phyloP scores from a whole-genome alignment of 2,797 vertebrate species.

The Selene dorsalis region DNA sequence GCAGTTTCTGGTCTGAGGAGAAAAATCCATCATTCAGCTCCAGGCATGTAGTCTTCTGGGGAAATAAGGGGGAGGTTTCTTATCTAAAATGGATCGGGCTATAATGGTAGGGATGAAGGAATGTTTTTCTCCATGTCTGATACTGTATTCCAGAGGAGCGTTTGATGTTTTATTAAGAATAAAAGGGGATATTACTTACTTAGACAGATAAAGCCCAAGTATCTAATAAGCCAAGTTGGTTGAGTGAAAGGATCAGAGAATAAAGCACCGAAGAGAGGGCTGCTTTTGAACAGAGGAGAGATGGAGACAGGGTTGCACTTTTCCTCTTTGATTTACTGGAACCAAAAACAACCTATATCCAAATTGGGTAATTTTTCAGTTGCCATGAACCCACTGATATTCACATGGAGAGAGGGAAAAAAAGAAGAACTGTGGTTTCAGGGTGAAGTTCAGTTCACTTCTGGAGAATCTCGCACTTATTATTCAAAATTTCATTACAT shows the following conservation, averaged over 20 bases:
- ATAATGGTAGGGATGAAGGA: slow-evolving; percentile 45
- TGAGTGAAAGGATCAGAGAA: slow-evolving; percentile 42
- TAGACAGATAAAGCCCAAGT: slow-evolving; percentile 24
- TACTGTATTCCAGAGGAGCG: slow-evolving; percentile 17
- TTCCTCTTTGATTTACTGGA: slow-evolving; percentile 32
- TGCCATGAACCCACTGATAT: slow-evolving; percentile 12
- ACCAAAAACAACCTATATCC: slow-evolving; percentile 16
- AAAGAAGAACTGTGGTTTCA: not conserved
- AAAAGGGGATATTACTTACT: slow-evolving; percentile 42
- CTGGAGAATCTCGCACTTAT: not conserved
- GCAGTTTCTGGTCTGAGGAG: slow-evolving; percentile 12
- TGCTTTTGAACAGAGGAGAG: slow-evolving; percentile 1
- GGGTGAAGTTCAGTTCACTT: slow-evolving; percentile 14
- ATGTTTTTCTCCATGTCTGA: slow-evolving; percentile 34
- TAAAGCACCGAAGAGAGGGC: not conserved
- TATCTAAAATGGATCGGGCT: slow-evolving; percentile 59
- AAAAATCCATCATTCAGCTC: slow-evolving; percentile 29
- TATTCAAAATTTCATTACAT: not conserved
- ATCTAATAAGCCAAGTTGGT: slow-evolving; percentile 21
- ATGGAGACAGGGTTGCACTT: slow-evolving; percentile 13
- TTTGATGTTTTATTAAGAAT: slow-evolving; percentile 49
- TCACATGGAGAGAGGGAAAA: not conserved
- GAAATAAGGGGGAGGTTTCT: slow-evolving; percentile 27
- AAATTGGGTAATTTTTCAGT: slow-evolving; percentile 8
- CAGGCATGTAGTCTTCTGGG: slow-evolving; percentile 12